Base-by-base conservation (phyloP, 2,113 vertebrate genomes). In the Mormyrus iriodes region DNA sequence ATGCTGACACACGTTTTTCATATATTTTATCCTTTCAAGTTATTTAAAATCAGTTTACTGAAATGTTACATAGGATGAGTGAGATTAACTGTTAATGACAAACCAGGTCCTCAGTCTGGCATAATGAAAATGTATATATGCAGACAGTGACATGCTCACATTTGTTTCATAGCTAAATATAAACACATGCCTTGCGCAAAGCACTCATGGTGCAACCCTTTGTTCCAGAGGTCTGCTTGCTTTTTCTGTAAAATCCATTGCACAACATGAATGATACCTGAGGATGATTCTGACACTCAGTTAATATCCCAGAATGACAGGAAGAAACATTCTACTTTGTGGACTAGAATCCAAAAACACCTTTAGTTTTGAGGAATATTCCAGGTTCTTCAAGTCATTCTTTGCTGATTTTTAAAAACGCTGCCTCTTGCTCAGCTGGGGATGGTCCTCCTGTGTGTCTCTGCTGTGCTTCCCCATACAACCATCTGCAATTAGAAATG, bases 391-490 rank as follows among this genome's bases (percentile, higher is more conserved):
- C 21, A 55, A 19, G 85, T 53, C n/a, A 19, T n/a, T 86, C 39
- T 39, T 86, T 86, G 27, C 85, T 31, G 88, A 35, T 27, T 1
- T n/a, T 69, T 46, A 21, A 13, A 91, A 89, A 88, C 93, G 82
- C 42, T 90, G 92, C 90, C 92, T 95, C 92, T 96, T 96, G 85
- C 27, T 93, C 88, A 65, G 61, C 88, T 85, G 90, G n/a, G 21
- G 86, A 52, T 93, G 90, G 0, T 83, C 55, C 44, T 93, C 93
- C 0, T n/a, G 2, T n/a, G 90, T 79, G 55, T 87, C 85, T 86
- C 91, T 88, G 89, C 85, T 79, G 88, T 92, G 94, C 90, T 96
- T 96, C 88, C 94, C 88, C 0, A 92, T 1, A 3, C 3, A 91
- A 6, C 95, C 95, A 1, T 96, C 95, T 96, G 92, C 4, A 91